phyloP scores from a whole-genome alignment of 2,113 vertebrate genomes.

The Gymnobelideus leadbeateri region DNA sequence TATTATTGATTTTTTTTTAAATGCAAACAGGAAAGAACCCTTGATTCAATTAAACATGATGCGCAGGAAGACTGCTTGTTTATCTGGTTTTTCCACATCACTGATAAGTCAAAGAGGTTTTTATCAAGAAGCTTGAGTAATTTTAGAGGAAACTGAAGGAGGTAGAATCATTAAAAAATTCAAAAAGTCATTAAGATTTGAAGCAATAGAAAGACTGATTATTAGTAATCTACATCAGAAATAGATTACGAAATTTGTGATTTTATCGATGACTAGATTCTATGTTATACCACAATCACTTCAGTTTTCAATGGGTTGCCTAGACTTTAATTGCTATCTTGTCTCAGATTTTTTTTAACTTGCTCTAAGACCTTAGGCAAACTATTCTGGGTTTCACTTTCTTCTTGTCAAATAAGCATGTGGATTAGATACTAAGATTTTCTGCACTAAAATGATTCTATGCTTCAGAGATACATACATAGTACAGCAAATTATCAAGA shows the following conservation, averaged over 20 bases:
- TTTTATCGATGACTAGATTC: background rate
- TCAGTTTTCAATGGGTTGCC: background rate
- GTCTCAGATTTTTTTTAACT: background rate
- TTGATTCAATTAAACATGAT: slow-evolving; percentile 42
- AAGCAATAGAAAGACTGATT: slow-evolving; percentile 40
- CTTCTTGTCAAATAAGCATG: background rate
- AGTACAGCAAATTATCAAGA: background rate
- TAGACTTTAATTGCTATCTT: background rate
- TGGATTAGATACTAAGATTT: background rate
- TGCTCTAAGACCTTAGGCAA: background rate
- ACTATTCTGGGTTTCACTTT: background rate
- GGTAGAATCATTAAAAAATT: slow-evolving; percentile 58
- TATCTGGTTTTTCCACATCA: slow-evolving; percentile 65
- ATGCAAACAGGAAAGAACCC: slow-evolving; percentile 46
- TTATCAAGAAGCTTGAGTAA: slow-evolving; percentile 42
- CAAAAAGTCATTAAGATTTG: slow-evolving; percentile 58
- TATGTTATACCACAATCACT: accelerated
- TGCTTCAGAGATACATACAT: background rate
- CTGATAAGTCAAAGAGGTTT: slow-evolving; percentile 36
- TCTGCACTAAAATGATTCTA: background rate
- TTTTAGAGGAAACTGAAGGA: slow-evolving; percentile 73
- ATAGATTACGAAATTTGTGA: slow-evolving; percentile 68
- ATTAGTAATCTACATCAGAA: slow-evolving; percentile 75
- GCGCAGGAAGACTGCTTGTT: slow-evolving; percentile 46
- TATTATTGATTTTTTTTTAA: background rate